Percentiles rank a stretch among this genome's conserved stretches.
These are phyloP conservation scores for Antennarius maculatus DNA, from an alignment of 2,797 vertebrate species.

Conservation along the genomic window DNA sequence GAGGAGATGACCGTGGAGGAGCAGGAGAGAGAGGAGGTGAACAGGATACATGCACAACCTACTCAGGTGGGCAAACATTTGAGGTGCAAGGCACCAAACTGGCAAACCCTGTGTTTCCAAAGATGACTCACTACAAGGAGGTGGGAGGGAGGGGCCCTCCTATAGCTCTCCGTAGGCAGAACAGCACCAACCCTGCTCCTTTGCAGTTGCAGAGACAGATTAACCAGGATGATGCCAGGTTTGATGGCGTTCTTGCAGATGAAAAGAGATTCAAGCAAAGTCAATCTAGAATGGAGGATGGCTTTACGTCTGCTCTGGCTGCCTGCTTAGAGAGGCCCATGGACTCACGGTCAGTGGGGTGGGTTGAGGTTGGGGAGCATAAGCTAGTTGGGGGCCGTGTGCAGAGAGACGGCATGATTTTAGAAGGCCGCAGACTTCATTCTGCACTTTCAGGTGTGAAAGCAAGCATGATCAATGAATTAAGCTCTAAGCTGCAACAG, in stretches of 20 bases:
- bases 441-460: constrained; percentile 89
- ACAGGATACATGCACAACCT: constrained; percentile 85
- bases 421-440: constrained; percentile 77
- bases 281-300: constrained; percentile 70
- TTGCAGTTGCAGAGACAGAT: constrained; percentile 74
- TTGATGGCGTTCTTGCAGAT: constrained; percentile 56
- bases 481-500: constrained; percentile 93
- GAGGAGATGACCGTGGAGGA: constrained; percentile 55
- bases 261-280: constrained; percentile 56
- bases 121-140: constrained; percentile 74
- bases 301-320: constrained; percentile 68
- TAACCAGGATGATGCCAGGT: constrained; percentile 68
- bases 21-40: constrained; percentile 79
- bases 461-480: constrained; percentile 92
- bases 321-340: constrained; percentile 77
- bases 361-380: constrained; percentile 62
- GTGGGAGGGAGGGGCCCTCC: constrained; percentile 62
- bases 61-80: constrained; percentile 86
- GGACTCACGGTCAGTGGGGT: constrained; percentile 61
- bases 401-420: constrained; percentile 60
- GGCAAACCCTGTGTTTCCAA: constrained; percentile 77
- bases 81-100: constrained; percentile 80
- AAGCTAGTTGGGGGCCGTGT: constrained; percentile 51
- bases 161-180: constrained; percentile 78
- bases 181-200: constrained; percentile 77